Evolutionary conservation across 2,888 invertebrate genomes (phyloP), one percentile per base, ranked within the genome.

Genomic region (Tridacna crocea): DNA sequence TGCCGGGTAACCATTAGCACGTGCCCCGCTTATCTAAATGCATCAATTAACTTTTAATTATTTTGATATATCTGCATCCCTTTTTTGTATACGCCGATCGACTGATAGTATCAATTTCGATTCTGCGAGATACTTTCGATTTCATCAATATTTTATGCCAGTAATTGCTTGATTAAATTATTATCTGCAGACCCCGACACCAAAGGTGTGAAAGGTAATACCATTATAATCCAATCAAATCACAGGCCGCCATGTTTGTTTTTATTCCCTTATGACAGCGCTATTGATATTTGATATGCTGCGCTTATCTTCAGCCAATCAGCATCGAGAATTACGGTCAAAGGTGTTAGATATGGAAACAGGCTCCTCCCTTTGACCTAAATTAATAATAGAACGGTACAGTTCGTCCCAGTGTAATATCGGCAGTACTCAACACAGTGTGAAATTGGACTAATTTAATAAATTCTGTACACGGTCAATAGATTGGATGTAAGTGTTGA

Each of bases 341-440:
- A 82, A 85, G 88, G 84, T 88, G 86, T 88, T 78, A 86, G 88
- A 76, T 81, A 83, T 78, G 63, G 63, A 70, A 74, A 79, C 77
- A 83, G 70, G 87, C 86, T 81, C 87, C 90, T 83, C 90, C 90
- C 63, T 61, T 78, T 90, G 90, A 90, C 90, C 90, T 74, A 87
- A 75, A 80, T 87, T 72, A 51, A 36, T 72, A 19, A 51, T 48
- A 70, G 78, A 51, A 72, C 63, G 55, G 78, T 63, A 61, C 24
- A 70, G 47, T 70, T 77, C 70, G 70, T 36, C 51, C 51, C 51
- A 70, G 70, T 70, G 70, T 70, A 51, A 26, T 70, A 70, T 72
- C 79, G 77, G 55, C 79, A 75, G 77, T 80, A 79, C 78, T 80
- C 76, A 68, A 72, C 73, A 72, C 82, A 74, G 75, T 66, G 75